Evolutionary conservation across 35 echinoderm and acorn worm genomes (phyloP).

Genomic region (Heliocidaris erythrogramma): DNA sequence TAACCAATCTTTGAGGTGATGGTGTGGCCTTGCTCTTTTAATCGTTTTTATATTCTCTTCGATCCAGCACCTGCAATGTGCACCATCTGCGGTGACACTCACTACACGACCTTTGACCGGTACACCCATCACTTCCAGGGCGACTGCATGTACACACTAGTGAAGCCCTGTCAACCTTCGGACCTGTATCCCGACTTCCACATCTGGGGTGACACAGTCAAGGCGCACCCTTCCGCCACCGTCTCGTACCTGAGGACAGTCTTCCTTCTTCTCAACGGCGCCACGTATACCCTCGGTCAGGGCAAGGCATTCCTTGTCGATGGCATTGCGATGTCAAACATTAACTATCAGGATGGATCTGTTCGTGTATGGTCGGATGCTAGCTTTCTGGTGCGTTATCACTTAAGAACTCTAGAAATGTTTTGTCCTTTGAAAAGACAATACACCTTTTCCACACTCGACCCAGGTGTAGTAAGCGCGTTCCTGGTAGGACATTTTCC

Average conservation of each 20-base stretch:
- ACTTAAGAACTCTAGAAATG: too few relatives aligned
- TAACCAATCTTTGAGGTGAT: background rate
- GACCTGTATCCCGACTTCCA: conserved; percentile 55
- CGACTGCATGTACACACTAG: conserved; percentile 72
- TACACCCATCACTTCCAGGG: conserved; percentile 75
- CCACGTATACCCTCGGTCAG: conserved; percentile 20
- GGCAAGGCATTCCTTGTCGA: conserved; percentile 37
- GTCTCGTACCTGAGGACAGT: conserved; percentile 57
- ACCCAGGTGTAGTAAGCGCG: too few relatives aligned
- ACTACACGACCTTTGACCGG: conserved; percentile 79
- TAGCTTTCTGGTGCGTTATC: background rate
- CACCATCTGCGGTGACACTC: conserved; percentile 74
- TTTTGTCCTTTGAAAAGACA: too few relatives aligned
- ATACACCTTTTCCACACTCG: too few relatives aligned
- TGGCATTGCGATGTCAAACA: background rate
- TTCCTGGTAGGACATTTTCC: too few relatives aligned
- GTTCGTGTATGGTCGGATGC: background rate
- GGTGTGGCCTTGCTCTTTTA: background rate
- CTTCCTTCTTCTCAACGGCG: conserved; percentile 39
- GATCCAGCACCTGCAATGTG: conserved; percentile 58
- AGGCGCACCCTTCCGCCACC: conserved; percentile 50
- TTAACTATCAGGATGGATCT: background rate
- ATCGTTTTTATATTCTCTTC: background rate
- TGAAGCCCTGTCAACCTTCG: conserved; percentile 44
- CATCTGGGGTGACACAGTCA: conserved; percentile 34